Base-by-base conservation (phyloP, 2,113 vertebrate species). In the Notiomystis cincta region DNA sequence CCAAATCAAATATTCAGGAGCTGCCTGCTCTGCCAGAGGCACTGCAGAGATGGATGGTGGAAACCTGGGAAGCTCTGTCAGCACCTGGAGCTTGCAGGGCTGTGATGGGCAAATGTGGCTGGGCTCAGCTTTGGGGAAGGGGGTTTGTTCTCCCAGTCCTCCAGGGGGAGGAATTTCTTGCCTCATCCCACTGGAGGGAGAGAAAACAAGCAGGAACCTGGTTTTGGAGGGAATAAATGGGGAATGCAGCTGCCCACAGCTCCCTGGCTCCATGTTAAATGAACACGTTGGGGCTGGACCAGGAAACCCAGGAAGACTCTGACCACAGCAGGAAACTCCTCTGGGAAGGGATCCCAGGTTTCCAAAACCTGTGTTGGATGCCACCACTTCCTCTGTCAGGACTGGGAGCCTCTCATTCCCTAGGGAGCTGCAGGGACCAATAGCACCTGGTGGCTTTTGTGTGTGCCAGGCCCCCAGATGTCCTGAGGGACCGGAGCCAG, bases 1-100 rank as follows among this genome's bases (percentile, higher is more conserved):
- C 90, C 81, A 57, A 89, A 97, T 97, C 51, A 97, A 97, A 97
- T 93, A 96, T 97, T 96, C 95, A 97, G 89, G 90, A 95, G 93
- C 72, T 91, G 66, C 58, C 81, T 4, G 75, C 82, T 71, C 94
- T 82, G 94, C 95, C 95, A 92, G 93, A 78, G 93, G 95, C 76
- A 20, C 94, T 92, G 93, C 51, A 4, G 95, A 58, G 93, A 82
- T 57, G 89, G 89, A 95, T 95, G 94, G 47, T 38, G 80, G 71
- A 51, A 73, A 65, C 78, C 48, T 48, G 76, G 92, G 71, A 54
- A 92, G 62, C 72, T 83, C 8, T 2, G 0, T 19, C 60, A 40
- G 88, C 1, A 1, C 78, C 1, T 3, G 19, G 33, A 92, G 66
- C 61, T 69, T 10, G 15, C 13, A 12, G 35, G 45, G 51, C 28